These are phyloP conservation scores for Hyperoplus lanceolatus DNA, from an alignment of 2,797 vertebrate species.

Conservation along the genomic window DNA sequence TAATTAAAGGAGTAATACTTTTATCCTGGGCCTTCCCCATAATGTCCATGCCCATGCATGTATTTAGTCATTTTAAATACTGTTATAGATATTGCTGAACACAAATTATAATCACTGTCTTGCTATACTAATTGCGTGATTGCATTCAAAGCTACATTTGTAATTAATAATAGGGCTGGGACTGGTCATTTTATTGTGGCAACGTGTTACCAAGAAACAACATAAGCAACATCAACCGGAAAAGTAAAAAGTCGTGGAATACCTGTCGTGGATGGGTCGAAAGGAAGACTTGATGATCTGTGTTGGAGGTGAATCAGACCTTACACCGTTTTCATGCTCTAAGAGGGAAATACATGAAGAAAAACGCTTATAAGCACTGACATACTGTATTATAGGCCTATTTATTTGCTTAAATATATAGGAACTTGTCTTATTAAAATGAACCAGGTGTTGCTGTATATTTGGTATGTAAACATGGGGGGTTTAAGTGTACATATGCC, in stretches of 20 bases:
- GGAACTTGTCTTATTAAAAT: background rate
- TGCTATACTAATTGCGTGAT: too few species aligned
- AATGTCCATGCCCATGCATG: background rate
- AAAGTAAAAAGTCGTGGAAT: constrained; percentile 70
- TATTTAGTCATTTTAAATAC: constrained; percentile 7
- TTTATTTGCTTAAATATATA: background rate
- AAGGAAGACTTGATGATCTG: constrained; percentile 94
- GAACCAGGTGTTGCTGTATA: background rate
- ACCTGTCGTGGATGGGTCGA: constrained; percentile 96
- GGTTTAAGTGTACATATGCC: background rate
- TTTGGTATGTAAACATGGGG: background rate
- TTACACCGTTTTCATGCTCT: constrained; percentile 93
- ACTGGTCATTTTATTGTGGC: background rate
- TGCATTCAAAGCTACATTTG: background rate
- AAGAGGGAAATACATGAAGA: constrained; percentile 43
- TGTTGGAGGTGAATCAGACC: constrained; percentile 91
- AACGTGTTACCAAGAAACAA: background rate
- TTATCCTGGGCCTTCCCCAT: background rate
- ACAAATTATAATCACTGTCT: background rate
- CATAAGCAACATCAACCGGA: background rate
- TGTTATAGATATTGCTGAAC: background rate
- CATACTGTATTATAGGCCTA: background rate
- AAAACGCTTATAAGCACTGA: constrained; percentile 22
- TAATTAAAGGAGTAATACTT: background rate
- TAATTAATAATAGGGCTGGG: background rate